Evolutionary conservation across 1,140 invertebrate genomes (phyloP), one percentile per base, ranked within the genome.

Genomic region (Bilobella aurantiaca): DNA sequence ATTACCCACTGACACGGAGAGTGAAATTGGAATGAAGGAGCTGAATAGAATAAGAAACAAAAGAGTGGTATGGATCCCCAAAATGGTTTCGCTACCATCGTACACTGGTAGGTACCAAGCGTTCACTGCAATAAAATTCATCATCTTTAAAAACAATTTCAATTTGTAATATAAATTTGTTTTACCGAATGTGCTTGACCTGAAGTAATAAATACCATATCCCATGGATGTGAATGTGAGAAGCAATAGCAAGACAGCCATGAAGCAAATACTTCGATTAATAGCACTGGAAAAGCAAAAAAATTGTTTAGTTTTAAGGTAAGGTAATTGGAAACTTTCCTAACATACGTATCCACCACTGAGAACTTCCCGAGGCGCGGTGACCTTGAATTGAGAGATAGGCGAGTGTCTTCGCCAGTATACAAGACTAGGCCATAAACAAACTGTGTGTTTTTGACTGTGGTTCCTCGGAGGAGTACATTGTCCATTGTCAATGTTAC

Each of bases 261-360:
- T 65, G 25, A 91, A 81, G 70, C 88, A 90, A 58, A 86, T 77
- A 1, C 86, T 71, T 30, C 92, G 76, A 74, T 91, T 91, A 67
- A 90, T 86, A 1, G 83, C 76, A 69, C 83, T 84, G 75, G 5
- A 75, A 78, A 58, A 64, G 61, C 27, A 69, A 69, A 62, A 46
- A 49, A 37, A 23, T 29, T 53, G 18, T 23, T 18, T 53, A 53
- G 12, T 12, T 18, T 53, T 8, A 53, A 53, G 25, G 5, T 23
- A 12, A 62, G n/a, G 25, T 16, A n/a, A 21, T 32, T 23, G 23
- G n/a, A 18, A 5, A 23, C 12, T 3, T 8, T 30, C 29, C 69
- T 76, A n/a, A n/a, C n/a, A n/a, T 74, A 89, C 79, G 79, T 82
- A 77, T 93, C 91, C 67, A 86, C 84, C 1, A 85, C 87, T 8